Evolutionary conservation across 2,797 vertebrate genomes (phyloP), one percentile per base, ranked within the genome.

Genomic region (Peromyscus nudipes): DNA sequence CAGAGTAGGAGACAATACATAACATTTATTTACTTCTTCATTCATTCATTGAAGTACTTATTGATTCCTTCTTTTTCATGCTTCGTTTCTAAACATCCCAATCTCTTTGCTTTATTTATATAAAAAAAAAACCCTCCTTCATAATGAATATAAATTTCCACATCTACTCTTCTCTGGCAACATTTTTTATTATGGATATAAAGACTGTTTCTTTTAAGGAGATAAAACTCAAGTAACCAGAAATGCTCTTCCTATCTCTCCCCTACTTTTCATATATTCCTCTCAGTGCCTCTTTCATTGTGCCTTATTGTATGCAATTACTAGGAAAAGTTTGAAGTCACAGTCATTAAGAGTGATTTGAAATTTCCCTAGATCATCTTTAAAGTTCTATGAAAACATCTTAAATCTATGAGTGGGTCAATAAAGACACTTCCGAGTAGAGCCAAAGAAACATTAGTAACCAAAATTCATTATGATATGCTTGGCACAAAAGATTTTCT

Each of bases 381-480:
- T 83, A 43, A 87, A 76, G 75, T 79, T 94, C 89, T 91, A 55
- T 40, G 60, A 90, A 87, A 96, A 71, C 37, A 75, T 92, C n/a
- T 84, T 81, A 91, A 92, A 93, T 92, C 82, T 80, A 62, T 90
- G 46, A 88, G 14, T 65, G 25, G 49, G 46, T 96, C 95, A 97
- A 96, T 98, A 96, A 94, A 97, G 93, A 94, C 71, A 77, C 79
- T 93, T 91, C 4, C 4, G 43, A 96, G 79, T 55, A 34, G 40
- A 94, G 57, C 52, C 43, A 83, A 95, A 52, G 64, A 92, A 94
- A 94, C 71, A 92, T 64, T 73, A 75, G 83, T 25, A 77, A 97
- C 92, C 95, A 96, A 97, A 94, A 94, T 95, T 92, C 91, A 95
- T 91, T 76, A 93, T 83, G 82, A 93, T 49, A 77, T 83, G 34